Percentiles rank a stretch among this genome's conserved stretches.
Conservation (phyloP, 1,140 invertebrate genomes). For the Drosophila persimilis region DNA sequence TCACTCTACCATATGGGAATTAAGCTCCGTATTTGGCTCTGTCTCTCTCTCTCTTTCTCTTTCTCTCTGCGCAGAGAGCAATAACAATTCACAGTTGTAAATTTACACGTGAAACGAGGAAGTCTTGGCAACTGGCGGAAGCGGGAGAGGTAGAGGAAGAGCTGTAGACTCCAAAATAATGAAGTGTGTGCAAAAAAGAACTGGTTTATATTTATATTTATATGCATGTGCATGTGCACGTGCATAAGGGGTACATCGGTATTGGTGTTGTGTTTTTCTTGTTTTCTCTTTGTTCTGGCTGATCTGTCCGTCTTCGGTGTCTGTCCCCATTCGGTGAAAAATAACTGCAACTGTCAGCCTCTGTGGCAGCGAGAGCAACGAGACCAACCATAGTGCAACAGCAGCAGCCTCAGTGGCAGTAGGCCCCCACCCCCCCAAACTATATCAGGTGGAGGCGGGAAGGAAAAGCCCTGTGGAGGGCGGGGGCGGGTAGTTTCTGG, state of each 20-base stretch:
- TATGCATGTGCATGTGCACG: conserved; percentile 9
- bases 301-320: conserved; percentile 26
- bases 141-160: neutral
- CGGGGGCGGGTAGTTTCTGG: too few relatives aligned
- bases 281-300: conserved; percentile 76
- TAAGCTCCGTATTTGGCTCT: too few relatives aligned
- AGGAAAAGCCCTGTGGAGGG: too few relatives aligned
- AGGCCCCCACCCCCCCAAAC: too few relatives aligned
- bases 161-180: conserved; percentile 58
- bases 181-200: conserved; percentile 77
- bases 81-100: conserved; percentile 40
- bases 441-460: too few relatives aligned
- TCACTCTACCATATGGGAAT: too few relatives aligned
- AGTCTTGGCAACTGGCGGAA: neutral
- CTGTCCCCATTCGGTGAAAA: conserved; percentile 76
- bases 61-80: neutral
- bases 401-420: neutral
- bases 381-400: neutral
- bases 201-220: conserved; percentile 64
- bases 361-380: conserved; percentile 31
- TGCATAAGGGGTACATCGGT: conserved; percentile 5
- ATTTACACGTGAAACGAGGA: conserved; percentile 5
- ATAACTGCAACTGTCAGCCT: conserved; percentile 78
- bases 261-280: conserved; percentile 62
- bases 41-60: too few relatives aligned